phyloP scores from a whole-genome alignment of 2,888 invertebrate genomes.

The Fabriciana adippe region DNA sequence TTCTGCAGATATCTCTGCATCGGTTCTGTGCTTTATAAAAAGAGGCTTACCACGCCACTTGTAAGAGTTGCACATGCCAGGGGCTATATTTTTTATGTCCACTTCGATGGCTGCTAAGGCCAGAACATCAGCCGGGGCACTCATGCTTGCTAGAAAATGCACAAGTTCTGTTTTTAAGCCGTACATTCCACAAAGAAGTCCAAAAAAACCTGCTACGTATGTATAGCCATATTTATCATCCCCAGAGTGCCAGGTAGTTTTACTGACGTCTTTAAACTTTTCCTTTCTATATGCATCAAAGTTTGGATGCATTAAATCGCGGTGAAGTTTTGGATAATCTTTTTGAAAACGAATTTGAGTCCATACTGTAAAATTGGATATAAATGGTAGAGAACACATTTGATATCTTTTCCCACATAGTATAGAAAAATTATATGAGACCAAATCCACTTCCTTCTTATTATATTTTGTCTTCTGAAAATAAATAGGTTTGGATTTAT shows the following conservation, averaged over 20 bases:
- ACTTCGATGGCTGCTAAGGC: constrained; percentile 90
- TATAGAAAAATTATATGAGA: neutral
- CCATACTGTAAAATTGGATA: constrained; percentile 45
- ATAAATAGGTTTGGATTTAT: constrained; percentile 13
- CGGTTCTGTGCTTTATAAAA: constrained; percentile 87
- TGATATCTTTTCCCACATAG: constrained; percentile 8
- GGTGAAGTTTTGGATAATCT: constrained; percentile 62
- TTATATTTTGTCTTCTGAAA: constrained; percentile 1
- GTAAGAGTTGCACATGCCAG: constrained; percentile 84
- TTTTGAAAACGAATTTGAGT: constrained; percentile 66
- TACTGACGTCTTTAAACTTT: constrained; percentile 56
- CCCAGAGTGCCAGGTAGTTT: constrained; percentile 61
- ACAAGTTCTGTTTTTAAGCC: constrained; percentile 82
- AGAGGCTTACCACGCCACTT: constrained; percentile 94
- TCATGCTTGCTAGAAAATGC: constrained; percentile 83
- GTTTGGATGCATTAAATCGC: constrained; percentile 63
- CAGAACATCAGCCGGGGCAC: constrained; percentile 87
- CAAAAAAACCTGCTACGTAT: constrained; percentile 79
- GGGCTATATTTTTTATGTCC: constrained; percentile 85
- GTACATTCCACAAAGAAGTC: constrained; percentile 82
- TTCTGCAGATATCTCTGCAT: constrained; percentile 85
- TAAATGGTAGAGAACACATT: neutral
- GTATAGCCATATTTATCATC: constrained; percentile 68
- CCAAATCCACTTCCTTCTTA: neutral
- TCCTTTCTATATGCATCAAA: constrained; percentile 68